phyloP scores from a whole-genome alignment of 2,888 invertebrate genomes.

The Tortricodes alternella region DNA sequence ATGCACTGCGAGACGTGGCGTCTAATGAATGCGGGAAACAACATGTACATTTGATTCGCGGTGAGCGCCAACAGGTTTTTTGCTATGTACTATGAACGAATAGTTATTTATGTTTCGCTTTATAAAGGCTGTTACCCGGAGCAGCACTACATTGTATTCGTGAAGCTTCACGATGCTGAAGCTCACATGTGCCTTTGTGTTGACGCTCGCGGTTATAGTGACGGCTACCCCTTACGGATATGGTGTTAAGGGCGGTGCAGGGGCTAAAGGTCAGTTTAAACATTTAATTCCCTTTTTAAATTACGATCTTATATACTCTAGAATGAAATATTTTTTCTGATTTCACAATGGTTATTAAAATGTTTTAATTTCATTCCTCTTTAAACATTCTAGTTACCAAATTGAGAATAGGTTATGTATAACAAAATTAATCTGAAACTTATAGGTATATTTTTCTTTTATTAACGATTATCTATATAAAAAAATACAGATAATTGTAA shows the following conservation, averaged over 20 bases:
- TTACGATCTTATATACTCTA: neutral
- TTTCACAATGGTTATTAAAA: no score
- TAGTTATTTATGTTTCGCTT: constrained; percentile 75
- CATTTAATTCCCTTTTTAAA: constrained; percentile 23
- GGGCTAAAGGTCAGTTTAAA: constrained; percentile 61
- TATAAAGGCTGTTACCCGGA: constrained; percentile 68
- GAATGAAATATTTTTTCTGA: neutral
- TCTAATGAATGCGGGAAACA: constrained; percentile 57
- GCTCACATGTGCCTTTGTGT: constrained; percentile 63
- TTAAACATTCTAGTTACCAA: no score
- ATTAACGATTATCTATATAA: no score
- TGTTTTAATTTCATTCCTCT: no score
- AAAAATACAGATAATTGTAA: no score
- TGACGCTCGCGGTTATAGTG: constrained; percentile 56
- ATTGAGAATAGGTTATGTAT: no score
- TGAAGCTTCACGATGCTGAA: constrained; percentile 73
- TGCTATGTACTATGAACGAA: constrained; percentile 59
- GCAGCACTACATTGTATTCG: constrained; percentile 66
- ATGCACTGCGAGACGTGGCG: constrained; percentile 46
- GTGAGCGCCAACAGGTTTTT: constrained; percentile 72
- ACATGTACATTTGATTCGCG: constrained; percentile 67
- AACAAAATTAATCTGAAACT: no score
- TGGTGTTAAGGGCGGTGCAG: constrained; percentile 65
- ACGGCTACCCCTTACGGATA: constrained; percentile 67
- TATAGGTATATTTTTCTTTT: no score